Conservation (phyloP, 2,113 vertebrate species). For the Vanacampus margaritifer region DNA sequence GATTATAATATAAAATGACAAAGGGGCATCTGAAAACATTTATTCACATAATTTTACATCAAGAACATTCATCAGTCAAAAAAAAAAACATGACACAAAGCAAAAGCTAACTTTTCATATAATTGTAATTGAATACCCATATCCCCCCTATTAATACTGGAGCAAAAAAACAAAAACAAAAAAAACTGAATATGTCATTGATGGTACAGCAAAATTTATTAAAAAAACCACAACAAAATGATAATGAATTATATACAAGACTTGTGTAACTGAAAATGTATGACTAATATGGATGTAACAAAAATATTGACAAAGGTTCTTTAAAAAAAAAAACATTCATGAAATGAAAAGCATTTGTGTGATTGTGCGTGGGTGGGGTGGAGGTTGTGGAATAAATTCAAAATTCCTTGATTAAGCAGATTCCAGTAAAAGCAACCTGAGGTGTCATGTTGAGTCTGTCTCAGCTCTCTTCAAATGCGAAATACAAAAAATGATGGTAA, state of each 20-base stretch:
- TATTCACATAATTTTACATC: conserved; percentile 76
- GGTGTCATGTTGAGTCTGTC: conserved; percentile 56
- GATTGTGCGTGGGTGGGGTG: background rate
- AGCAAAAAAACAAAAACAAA: background rate
- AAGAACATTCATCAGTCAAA: conserved; percentile 45
- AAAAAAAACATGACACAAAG: conserved; percentile 32
- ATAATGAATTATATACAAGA: background rate
- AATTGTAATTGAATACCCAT: background rate
- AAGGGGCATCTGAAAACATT: conserved; percentile 58
- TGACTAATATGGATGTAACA: background rate
- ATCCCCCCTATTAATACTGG: background rate
- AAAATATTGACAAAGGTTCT: background rate
- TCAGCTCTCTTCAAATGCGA: conserved; percentile 64
- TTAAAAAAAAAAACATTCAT: background rate
- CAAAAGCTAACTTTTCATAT: background rate
- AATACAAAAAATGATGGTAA: conserved; percentile 60
- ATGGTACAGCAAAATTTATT: background rate
- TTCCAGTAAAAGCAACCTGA: conserved; percentile 49
- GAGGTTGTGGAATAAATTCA: background rate
- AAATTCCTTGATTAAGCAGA: background rate
- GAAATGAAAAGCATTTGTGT: too few species aligned
- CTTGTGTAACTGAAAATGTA: background rate
- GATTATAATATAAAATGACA: conserved; percentile 36
- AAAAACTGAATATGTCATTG: background rate
- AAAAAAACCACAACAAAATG: background rate